Evolutionary conservation across 2,113 vertebrate species (phyloP).

Genomic region (Balaenoptera acutorostrata): DNA sequence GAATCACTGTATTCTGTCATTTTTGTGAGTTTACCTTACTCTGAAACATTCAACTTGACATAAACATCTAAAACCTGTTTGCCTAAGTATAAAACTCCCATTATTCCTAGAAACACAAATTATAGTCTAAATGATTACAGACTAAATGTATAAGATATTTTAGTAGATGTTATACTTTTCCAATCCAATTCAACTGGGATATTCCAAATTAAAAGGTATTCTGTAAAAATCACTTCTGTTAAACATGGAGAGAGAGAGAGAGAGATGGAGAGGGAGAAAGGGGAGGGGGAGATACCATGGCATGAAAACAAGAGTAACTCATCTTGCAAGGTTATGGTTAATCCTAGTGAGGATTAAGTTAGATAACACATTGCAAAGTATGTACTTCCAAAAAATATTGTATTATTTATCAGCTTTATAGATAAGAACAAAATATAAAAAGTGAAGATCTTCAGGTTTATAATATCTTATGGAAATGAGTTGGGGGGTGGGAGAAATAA

Average conservation of each 20-base stretch:
- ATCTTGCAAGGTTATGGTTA: not conserved
- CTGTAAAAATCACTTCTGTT: not conserved
- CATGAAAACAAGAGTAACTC: not conserved
- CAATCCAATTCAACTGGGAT: not conserved
- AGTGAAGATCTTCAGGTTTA: not conserved
- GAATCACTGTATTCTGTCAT: not conserved
- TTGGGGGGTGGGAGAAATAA: not conserved
- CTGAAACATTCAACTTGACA: not conserved
- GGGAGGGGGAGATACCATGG: not conserved
- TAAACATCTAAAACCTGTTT: conserved; percentile 7
- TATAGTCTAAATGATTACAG: not conserved
- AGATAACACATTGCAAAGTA: not conserved
- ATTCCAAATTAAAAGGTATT: conserved; percentile 8
- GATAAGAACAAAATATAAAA: not conserved
- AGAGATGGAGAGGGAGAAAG: too few species aligned
- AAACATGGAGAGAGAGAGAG: not conserved
- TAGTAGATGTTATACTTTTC: not conserved
- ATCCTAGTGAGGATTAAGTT: not conserved
- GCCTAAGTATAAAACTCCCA: not conserved
- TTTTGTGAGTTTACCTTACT: conserved; percentile 35
- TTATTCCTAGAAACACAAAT: conserved; percentile 40
- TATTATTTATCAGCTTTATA: not conserved
- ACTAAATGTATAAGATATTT: not conserved
- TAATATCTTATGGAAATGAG: not conserved
- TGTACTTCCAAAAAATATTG: not conserved